A percentile compares a stretch with the other conserved stretches of the same genome.
These are phyloP conservation scores for Neotoxoptera formosana DNA, from an alignment of 1,140 invertebrate genomes.

Conservation along the genomic window DNA sequence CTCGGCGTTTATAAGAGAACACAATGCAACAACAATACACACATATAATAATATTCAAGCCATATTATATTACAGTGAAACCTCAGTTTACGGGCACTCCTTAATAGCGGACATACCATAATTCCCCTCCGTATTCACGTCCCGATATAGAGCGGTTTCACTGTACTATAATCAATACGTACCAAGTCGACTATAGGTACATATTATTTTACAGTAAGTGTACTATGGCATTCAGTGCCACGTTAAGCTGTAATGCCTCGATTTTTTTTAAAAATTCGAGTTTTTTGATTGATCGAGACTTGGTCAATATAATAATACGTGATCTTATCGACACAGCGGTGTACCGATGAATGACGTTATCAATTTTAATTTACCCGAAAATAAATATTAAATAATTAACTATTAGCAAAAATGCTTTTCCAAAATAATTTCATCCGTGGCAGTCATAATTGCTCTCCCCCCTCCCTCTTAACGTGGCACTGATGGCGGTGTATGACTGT, in stretches of 20 bases:
- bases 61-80: not conserved
- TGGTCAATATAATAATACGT: not conserved
- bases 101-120: not conserved
- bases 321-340: not conserved
- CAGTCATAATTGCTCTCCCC: not conserved
- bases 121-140: not conserved
- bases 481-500: not conserved
- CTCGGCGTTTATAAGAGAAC: not conserved
- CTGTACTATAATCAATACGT: not conserved
- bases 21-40: too few species aligned
- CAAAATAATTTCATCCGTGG: not conserved
- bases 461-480: not conserved
- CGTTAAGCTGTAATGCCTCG: not conserved
- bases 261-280: not conserved
- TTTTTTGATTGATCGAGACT: not conserved
- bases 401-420: not conserved
- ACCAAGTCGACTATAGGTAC: not conserved
- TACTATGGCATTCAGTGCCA: not conserved
- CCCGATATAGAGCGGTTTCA: not conserved
- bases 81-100: not conserved
- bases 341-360: not conserved
- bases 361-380: not conserved
- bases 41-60: not conserved
- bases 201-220: not conserved
- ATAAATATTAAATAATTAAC: not conserved